Conservation (phyloP, 2,113 vertebrate species). For the Cettia cetti region DNA sequence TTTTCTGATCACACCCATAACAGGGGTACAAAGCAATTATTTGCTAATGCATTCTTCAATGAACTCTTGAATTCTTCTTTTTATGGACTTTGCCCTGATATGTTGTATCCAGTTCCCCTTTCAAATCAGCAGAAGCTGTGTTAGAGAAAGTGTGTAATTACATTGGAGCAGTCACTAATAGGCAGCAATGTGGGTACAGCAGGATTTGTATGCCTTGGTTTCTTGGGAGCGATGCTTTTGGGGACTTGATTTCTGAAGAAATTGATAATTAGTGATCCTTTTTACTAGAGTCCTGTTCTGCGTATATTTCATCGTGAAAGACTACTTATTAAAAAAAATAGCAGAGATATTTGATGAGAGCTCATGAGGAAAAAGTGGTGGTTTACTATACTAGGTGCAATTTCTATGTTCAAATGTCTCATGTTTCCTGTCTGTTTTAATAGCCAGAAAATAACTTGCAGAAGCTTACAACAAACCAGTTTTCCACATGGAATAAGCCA, state of each 20-base stretch:
- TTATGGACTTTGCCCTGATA: neutral
- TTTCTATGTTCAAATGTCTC: neutral
- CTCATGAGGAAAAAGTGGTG: neutral
- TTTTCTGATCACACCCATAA: neutral
- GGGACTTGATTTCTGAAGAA: neutral
- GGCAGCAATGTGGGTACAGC: accelerated
- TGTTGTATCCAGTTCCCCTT: neutral
- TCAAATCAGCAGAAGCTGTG: neutral
- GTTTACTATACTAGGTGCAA: neutral
- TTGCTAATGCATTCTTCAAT: neutral
- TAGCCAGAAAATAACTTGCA: neutral
- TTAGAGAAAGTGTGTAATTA: neutral
- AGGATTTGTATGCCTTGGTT: neutral
- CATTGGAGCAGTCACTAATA: neutral
- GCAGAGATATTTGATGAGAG: neutral
- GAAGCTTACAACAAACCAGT: neutral
- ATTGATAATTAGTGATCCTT: neutral
- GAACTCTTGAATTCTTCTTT: neutral
- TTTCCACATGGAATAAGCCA: neutral
- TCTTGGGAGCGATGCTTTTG: neutral
- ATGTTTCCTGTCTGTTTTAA: neutral
- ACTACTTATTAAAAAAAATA: neutral
- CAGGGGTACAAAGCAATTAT: neutral
- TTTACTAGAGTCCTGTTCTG: neutral
- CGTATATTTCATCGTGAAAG: neutral